Conservation (phyloP, 2,888 invertebrate genomes). For the Drosophila heteroneura region DNA sequence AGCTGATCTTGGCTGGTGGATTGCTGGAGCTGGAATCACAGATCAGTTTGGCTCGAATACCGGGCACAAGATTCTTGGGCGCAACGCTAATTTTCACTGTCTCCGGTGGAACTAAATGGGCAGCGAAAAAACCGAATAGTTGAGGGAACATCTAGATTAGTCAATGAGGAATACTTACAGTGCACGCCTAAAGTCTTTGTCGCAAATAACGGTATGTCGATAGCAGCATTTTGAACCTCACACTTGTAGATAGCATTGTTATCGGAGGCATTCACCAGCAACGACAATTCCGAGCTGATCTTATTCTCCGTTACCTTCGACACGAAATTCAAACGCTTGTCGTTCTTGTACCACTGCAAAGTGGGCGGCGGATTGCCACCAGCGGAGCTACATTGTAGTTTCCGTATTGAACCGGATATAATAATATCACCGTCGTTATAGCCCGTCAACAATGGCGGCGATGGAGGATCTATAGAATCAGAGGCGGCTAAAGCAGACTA, state of each 20-base stretch:
- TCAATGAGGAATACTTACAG: slow-evolving; percentile 69
- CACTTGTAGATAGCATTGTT: slow-evolving; percentile 84
- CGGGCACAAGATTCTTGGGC: slow-evolving; percentile 82
- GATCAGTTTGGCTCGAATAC: slow-evolving; percentile 81
- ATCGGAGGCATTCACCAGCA: slow-evolving; percentile 82
- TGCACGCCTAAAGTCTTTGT: slow-evolving; percentile 82
- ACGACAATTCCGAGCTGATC: slow-evolving; percentile 79
- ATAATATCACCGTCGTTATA: slow-evolving; percentile 83
- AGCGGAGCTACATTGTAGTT: slow-evolving; percentile 80
- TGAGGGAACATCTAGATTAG: neutral
- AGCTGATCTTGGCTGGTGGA: slow-evolving; percentile 83
- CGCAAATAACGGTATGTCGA: slow-evolving; percentile 82
- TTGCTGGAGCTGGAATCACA: slow-evolving; percentile 84
- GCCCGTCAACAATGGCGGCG: slow-evolving; percentile 79
- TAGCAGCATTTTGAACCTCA: slow-evolving; percentile 82
- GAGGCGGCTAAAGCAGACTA: slow-evolving; percentile 24
- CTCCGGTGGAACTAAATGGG: slow-evolving; percentile 79
- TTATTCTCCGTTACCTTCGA: slow-evolving; percentile 77
- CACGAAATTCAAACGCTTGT: slow-evolving; percentile 81
- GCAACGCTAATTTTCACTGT: slow-evolving; percentile 83
- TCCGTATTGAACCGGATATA: slow-evolving; percentile 82
- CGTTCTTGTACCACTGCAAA: slow-evolving; percentile 82
- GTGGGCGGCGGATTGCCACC: slow-evolving; percentile 83
- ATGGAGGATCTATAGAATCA: slow-evolving; percentile 76
- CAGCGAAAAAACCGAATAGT: neutral